Percentiles rank a stretch among this genome's conserved stretches.
These are phyloP conservation scores for Archocentrus centrarchus DNA, from an alignment of 2,113 vertebrate species.

Conservation along the genomic window DNA sequence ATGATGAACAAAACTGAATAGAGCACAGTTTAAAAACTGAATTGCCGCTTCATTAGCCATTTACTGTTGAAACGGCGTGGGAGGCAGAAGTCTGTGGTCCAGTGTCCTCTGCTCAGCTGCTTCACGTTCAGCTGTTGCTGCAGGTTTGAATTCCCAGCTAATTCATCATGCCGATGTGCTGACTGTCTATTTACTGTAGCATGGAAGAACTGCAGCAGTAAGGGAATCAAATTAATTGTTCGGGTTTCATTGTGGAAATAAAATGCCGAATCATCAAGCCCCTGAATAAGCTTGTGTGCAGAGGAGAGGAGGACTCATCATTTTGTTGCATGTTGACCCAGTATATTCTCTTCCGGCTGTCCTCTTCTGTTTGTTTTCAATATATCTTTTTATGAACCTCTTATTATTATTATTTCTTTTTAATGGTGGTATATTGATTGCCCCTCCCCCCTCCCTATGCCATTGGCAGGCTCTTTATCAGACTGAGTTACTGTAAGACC, in stretches of 20 bases:
- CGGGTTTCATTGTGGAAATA: conserved; percentile 59
- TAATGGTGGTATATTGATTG: background rate
- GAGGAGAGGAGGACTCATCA: conserved; percentile 76
- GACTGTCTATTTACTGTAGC: conserved; percentile 55
- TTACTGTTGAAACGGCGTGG: conserved; percentile 16
- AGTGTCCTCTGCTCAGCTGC: conserved; percentile 36
- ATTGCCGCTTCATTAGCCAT: background rate
- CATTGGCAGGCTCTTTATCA: conserved; percentile 23
- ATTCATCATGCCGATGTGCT: conserved; percentile 73
- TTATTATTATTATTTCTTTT: conserved; percentile 18
- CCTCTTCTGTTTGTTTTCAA: conserved; percentile 45
- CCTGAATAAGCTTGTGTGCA: conserved; percentile 37
- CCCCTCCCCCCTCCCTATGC: conserved; percentile 9
- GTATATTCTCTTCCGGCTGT: conserved; percentile 59
- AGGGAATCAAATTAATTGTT: conserved; percentile 71
- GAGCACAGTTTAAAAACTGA: background rate
- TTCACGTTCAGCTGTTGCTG: conserved; percentile 51
- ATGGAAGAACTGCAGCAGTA: conserved; percentile 59
- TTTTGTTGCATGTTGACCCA: conserved; percentile 77
- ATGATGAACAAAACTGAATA: background rate
- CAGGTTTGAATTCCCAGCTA: conserved; percentile 58
- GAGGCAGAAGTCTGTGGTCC: conserved; percentile 17
- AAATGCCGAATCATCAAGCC: conserved; percentile 60
- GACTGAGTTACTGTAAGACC: conserved; percentile 30
- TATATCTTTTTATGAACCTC: conserved; percentile 37